Evolutionary conservation across 1,140 invertebrate species (phyloP), one percentile per base, ranked within the genome.

Genomic region (Drosophila kepulauana): DNA sequence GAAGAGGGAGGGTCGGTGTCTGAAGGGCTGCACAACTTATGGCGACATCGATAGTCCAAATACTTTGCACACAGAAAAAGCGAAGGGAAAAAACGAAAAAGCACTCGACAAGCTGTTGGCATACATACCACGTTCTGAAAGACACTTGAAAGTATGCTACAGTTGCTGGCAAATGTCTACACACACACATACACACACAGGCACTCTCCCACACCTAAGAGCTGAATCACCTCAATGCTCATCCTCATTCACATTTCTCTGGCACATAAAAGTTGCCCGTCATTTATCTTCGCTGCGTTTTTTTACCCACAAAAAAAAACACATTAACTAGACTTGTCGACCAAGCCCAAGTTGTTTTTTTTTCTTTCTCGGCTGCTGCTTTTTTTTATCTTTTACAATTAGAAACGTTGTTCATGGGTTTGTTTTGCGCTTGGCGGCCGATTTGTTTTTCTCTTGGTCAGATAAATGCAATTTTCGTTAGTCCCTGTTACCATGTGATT

Each of bases 21-120:
- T 88, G 77, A 87, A 87, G 84, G 59, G 84, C 73, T 75, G 73
- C 49, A 80, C 84, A 87, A 81, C 84, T 87, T 87, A 87, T 88
- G 84, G 84, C 84, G 84, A 87, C 84, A 87, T 88, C 84, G 84
- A 87, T 87, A 87, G 84, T 77, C 81, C 84, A 87, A 87, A 87
- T 82, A 82, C 77, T 75, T 78, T 74, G 48, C 45, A 6, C 76
- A 71, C 48, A 59, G 73, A 73, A 71, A 45, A 54, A 38, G 46
- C 20, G 13, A 11, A 30, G 56, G 43, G 52, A 58, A 66, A 54
- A 69, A 62, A 33, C 15, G 48, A 75, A 54, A 71, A 70, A 76
- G 62, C 84, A 87, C 84, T 87, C 77, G 84, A 87, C 84, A 87
- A 87, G 84, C 84, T 87, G 84, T 87, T 87, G 84, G 84, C 84